A percentile compares a stretch with the other conserved stretches of the same genome.
Conservation (phyloP, 2,113 vertebrate genomes). For the Lycocorax pyrrhopterus region DNA sequence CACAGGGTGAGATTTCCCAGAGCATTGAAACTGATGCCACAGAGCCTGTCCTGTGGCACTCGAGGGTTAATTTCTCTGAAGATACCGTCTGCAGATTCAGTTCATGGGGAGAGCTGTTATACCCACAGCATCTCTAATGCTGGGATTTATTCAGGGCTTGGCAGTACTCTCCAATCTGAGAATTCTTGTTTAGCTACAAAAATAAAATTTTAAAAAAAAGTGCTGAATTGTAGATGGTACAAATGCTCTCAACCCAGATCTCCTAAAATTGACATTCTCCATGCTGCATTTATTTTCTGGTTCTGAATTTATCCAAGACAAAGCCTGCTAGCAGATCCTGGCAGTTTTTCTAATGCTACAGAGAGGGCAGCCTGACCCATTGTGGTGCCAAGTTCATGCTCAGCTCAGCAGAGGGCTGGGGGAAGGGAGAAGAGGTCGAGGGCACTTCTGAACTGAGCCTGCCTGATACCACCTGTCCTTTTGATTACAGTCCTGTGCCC, state of each 20-base stretch:
- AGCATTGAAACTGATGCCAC: not conserved
- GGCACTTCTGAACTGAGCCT: not conserved
- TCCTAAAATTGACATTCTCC: not conserved
- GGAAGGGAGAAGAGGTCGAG: not conserved
- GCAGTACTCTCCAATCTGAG: constrained; percentile 22
- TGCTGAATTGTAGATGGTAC: not conserved
- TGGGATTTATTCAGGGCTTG: constrained; percentile 16
- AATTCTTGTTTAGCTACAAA: constrained; percentile 11
- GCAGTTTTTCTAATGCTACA: not conserved
- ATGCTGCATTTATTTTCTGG: not conserved
- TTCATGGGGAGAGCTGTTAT: not conserved
- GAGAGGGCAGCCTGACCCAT: not conserved
- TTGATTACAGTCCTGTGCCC: not conserved
- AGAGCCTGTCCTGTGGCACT: not conserved
- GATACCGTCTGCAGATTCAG: not conserved
- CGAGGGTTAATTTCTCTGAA: not conserved
- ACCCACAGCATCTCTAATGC: constrained; percentile 8
- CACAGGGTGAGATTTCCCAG: not conserved
- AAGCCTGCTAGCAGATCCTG: not conserved
- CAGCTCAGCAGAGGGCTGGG: not conserved
- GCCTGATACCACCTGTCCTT: not conserved
- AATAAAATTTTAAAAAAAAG: not conserved
- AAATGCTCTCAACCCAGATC: not conserved
- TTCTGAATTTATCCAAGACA: not conserved
- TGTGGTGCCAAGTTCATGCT: not conserved